Evolutionary conservation across 1,140 invertebrate species (phyloP), one percentile per base, ranked within the genome.

Genomic region (Megalonaias nervosa): DNA sequence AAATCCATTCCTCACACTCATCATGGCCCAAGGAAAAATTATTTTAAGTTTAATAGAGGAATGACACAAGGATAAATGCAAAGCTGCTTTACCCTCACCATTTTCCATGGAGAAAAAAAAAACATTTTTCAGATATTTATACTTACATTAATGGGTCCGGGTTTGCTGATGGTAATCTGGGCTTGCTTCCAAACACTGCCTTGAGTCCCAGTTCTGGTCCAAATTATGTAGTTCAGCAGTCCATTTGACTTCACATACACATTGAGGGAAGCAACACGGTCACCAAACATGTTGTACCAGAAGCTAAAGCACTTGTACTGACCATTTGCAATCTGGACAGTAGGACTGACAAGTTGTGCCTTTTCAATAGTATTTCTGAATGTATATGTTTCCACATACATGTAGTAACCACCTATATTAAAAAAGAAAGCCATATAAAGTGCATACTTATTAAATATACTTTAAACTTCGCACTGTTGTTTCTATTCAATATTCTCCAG

Each of bases 241-340:
- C 67, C 71, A 12, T 65, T 72, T 16, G 65, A 75, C 67, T 80
- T 82, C 4, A 79, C 73, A 71, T 86, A 87, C 21, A 89, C 75
- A 68, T 86, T 89, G 1, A 91, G 83, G 15, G 78, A 77, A 11
- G 82, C 84, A 55, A 89, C 82, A 58, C 85, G 76, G 2, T 48
- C 67, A 19, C 88, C 88, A 59, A 83, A 75, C 87, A 89, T 89
- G 77, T 80, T 82, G 75, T 89, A 89, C 82, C 83, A 87, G 75
- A 88, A 87, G 13, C 74, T 66, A 58, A 86, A 74, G 72, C 86
- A 88, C 66, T 77, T 67, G 38, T 79, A 60, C 31, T 77, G 71
- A 23, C 66, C 62, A 64, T 56, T 79, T n/a, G 71, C 48, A 15
- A 77, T 31, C 11, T 71, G 74, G 12, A 83, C 31, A 0, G 48